Evolutionary conservation across 2,888 invertebrate species (phyloP).

Genomic region (Ochropleura plecta): DNA sequence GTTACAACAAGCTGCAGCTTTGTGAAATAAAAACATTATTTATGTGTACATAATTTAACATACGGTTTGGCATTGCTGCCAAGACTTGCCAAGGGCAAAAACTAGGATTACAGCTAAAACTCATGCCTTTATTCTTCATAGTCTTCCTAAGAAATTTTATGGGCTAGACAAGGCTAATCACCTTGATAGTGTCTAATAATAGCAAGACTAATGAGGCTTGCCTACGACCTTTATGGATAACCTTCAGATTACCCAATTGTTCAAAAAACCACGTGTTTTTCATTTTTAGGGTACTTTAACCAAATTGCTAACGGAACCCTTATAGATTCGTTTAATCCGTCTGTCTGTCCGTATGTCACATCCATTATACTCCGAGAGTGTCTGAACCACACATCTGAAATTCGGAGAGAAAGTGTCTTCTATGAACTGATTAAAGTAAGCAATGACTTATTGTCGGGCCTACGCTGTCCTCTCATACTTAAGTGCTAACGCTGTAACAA

Average conservation of each 20-base stretch:
- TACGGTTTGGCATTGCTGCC: constrained; percentile 18
- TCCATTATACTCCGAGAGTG: too few species aligned
- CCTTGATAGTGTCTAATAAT: constrained; percentile 8
- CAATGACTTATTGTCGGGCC: too few species aligned
- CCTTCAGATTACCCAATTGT: constrained; percentile 12
- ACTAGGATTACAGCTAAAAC: not conserved
- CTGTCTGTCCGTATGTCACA: too few species aligned
- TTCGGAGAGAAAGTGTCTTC: too few species aligned
- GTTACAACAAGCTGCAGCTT: not conserved
- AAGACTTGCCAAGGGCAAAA: constrained; percentile 3
- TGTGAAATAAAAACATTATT: constrained; percentile 1
- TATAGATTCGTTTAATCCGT: too few species aligned
- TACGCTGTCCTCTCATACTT: too few species aligned
- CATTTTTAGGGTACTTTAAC: too few species aligned
- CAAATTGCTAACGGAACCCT: too few species aligned
- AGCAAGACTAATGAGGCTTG: constrained; percentile 10
- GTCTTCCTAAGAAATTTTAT: not conserved
- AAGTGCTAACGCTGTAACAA: too few species aligned
- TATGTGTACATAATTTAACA: constrained; percentile 15
- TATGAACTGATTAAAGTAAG: too few species aligned
- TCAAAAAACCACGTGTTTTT: not conserved
- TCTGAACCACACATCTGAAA: too few species aligned
- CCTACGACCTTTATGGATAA: constrained; percentile 5
- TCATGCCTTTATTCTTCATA: not conserved
- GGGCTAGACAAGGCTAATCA: constrained; percentile 15